Percentiles rank a stretch among this genome's conserved stretches.
These are phyloP conservation scores for Pogonophryne albipinna DNA, from an alignment of 2,797 vertebrate genomes.

Conservation along the genomic window DNA sequence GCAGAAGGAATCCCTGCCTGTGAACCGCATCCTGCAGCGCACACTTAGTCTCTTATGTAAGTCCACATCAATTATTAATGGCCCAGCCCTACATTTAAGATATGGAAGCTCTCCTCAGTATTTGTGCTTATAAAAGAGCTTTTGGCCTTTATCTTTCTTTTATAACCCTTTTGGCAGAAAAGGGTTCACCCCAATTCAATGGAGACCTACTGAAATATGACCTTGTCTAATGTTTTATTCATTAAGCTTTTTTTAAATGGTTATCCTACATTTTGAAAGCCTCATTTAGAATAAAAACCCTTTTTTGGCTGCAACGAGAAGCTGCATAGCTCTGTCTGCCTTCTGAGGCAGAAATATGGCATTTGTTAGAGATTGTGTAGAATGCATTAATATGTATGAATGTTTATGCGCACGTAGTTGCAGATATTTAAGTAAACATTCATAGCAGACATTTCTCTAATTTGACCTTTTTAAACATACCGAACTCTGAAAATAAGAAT, in stretches of 20 bases:
- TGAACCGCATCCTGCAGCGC: constrained; percentile 43
- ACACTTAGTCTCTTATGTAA: constrained; percentile 66
- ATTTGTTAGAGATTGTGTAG: too few species aligned
- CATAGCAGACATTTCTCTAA: too few species aligned
- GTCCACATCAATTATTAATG: constrained; percentile 70
- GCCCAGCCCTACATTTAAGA: constrained; percentile 58
- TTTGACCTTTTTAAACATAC: too few species aligned
- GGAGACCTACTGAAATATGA: not conserved
- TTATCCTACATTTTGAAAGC: not conserved
- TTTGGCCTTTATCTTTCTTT: constrained; percentile 66
- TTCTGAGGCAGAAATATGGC: too few species aligned
- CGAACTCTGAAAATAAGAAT: not conserved
- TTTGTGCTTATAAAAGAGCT: constrained; percentile 48
- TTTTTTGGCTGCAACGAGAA: not conserved
- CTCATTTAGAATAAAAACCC: not conserved
- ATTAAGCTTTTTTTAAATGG: not conserved
- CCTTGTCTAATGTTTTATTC: constrained; percentile 12
- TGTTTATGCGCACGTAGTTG: too few species aligned
- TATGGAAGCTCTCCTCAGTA: constrained; percentile 33
- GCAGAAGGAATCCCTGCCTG: constrained; percentile 58
- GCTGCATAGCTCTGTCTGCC: too few species aligned
- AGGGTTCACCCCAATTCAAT: constrained; percentile 6
- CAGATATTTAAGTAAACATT: too few species aligned
- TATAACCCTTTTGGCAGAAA: constrained; percentile 37
- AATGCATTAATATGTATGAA: too few species aligned